phyloP scores from a whole-genome alignment of 2,113 vertebrate species.

The Rhabdomys dilectus region DNA sequence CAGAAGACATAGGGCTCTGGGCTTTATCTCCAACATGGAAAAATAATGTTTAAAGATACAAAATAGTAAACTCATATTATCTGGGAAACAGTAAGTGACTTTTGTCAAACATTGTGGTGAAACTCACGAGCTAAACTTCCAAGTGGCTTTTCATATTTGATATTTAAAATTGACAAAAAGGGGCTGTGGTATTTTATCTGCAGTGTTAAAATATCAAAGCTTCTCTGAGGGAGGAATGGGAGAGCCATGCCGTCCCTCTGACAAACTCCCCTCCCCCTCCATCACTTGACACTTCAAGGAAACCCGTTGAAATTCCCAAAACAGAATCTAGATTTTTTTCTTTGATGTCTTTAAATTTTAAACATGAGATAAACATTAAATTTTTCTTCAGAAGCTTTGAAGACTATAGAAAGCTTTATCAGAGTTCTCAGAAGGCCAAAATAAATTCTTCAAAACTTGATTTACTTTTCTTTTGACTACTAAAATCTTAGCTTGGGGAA shows the following conservation, averaged over 20 bases:
- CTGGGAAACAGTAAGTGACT: not conserved
- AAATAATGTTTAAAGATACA: constrained; percentile 8
- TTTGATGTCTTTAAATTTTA: constrained; percentile 49
- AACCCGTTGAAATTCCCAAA: constrained; percentile 44
- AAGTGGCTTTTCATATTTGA: constrained; percentile 66
- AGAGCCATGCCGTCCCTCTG: not conserved
- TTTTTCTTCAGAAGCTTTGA: constrained; percentile 56
- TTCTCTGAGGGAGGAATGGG: constrained; percentile 28
- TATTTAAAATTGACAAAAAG: not conserved
- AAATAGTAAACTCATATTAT: not conserved
- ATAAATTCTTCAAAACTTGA: constrained; percentile 52
- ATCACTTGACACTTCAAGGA: constrained; percentile 43
- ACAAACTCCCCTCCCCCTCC: not conserved
- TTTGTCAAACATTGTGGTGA: not conserved
- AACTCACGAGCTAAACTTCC: constrained; percentile 13
- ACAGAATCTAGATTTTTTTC: constrained; percentile 11
- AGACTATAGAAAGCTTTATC: not conserved
- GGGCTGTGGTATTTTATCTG: constrained; percentile 62
- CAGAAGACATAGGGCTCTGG: not conserved
- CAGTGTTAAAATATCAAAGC: constrained; percentile 74
- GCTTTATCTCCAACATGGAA: not conserved
- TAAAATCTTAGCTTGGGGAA: constrained; percentile 46
- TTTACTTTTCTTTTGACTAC: constrained; percentile 59
- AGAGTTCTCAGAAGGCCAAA: constrained; percentile 12
- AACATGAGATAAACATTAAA: constrained; percentile 29